These are phyloP conservation scores for Noctua fimbriata DNA, from an alignment of 2,888 invertebrate species.

Conservation along the genomic window DNA sequence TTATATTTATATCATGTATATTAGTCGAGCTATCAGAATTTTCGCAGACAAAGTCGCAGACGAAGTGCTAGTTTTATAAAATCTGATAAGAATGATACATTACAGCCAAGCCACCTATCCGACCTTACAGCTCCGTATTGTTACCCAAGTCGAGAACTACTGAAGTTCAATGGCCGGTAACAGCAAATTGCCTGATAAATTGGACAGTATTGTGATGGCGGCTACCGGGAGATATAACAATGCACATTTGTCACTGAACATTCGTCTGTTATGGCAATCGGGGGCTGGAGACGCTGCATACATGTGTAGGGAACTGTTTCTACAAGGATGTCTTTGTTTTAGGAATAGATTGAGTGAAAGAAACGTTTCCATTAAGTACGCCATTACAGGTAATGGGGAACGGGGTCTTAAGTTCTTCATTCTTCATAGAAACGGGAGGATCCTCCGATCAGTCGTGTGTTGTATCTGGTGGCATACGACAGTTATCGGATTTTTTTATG, in stretches of 20 bases:
- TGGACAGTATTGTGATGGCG: conserved; percentile 56
- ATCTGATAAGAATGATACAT: conserved; percentile 4
- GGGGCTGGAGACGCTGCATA: conserved; percentile 1
- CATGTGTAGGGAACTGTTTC: neutral
- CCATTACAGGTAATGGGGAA: neutral
- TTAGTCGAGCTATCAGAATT: too few species aligned
- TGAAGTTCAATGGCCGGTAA: conserved; percentile 49
- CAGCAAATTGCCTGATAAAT: conserved; percentile 62
- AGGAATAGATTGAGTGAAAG: neutral
- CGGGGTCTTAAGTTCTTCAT: too few species aligned
- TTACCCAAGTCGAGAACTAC: conserved; percentile 13
- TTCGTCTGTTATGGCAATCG: conserved; percentile 18
- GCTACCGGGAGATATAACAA: conserved; percentile 31
- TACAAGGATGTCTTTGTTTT: neutral
- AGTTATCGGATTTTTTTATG: too few species aligned
- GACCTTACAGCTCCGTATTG: conserved; percentile 6
- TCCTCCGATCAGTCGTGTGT: too few species aligned
- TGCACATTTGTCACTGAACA: conserved; percentile 39
- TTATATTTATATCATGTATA: too few species aligned
- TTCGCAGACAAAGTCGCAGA: too few species aligned
- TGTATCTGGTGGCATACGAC: too few species aligned
- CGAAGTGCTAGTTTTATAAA: neutral
- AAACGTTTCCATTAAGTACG: neutral
- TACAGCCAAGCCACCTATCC: neutral
- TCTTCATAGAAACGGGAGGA: too few species aligned